Evolutionary conservation across 1,140 invertebrate species (phyloP).

Genomic region (Drepana arcuata): DNA sequence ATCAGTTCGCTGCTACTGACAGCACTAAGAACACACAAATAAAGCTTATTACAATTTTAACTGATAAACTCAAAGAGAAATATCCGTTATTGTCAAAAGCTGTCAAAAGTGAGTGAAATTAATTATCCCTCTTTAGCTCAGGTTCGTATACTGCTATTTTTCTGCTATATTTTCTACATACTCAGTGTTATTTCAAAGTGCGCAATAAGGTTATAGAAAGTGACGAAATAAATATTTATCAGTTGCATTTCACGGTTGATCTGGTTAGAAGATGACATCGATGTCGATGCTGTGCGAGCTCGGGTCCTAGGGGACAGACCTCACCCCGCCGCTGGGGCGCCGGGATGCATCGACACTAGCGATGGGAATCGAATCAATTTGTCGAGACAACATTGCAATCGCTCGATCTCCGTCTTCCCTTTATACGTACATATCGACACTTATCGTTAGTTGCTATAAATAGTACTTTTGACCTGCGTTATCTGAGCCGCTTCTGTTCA

Average conservation of each 20-base stretch:
- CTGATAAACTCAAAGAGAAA: too few relatives aligned
- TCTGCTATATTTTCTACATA: too few relatives aligned
- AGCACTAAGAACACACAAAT: too few relatives aligned
- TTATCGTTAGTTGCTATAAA: too few relatives aligned
- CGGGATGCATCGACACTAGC: constrained; percentile 35
- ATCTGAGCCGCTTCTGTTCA: too few relatives aligned
- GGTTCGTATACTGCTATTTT: too few relatives aligned
- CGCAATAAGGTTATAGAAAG: constrained; percentile 4
- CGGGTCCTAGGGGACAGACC: neutral
- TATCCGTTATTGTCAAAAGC: too few relatives aligned
- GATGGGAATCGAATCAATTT: constrained; percentile 56
- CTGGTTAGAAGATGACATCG: constrained; percentile 7
- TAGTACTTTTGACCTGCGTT: constrained; percentile 16
- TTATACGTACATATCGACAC: neutral
- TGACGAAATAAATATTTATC: constrained; percentile 11
- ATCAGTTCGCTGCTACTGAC: too few relatives aligned
- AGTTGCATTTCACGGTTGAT: constrained; percentile 11
- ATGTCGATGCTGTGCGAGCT: neutral
- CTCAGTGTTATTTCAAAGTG: too few relatives aligned
- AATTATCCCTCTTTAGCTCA: too few relatives aligned
- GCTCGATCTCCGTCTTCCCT: constrained; percentile 30
- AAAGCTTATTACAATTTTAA: too few relatives aligned
- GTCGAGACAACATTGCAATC: constrained; percentile 41
- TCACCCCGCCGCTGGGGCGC: constrained; percentile 6
- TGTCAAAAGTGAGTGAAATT: too few relatives aligned